Conservation (phyloP, 1,140 invertebrate species). For the Drosophila repletoides region DNA sequence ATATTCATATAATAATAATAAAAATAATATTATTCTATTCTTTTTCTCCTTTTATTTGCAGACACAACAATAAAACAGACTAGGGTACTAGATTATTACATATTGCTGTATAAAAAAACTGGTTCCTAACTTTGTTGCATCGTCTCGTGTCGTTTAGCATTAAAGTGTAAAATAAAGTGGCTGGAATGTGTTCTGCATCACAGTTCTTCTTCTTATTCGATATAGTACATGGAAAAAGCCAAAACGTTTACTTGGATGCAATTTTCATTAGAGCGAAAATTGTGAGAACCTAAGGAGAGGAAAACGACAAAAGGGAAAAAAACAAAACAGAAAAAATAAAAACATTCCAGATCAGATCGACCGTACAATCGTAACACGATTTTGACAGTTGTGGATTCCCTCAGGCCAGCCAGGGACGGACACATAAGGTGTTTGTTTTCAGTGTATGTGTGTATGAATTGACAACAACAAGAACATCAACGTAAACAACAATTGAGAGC, state of each 20-base stretch:
- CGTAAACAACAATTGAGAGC: slow-evolving; percentile 25
- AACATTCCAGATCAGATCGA: slow-evolving; percentile 60
- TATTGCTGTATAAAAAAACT: background rate
- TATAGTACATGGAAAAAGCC: slow-evolving; percentile 47
- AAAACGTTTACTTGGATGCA: slow-evolving; percentile 62
- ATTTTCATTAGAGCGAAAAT: slow-evolving; percentile 72
- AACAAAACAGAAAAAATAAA: slow-evolving; percentile 8
- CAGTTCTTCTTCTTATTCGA: slow-evolving; percentile 19
- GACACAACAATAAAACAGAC: slow-evolving; percentile 32
- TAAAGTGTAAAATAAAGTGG: slow-evolving; percentile 53
- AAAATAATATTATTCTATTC: slow-evolving; percentile 33
- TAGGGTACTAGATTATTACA: slow-evolving; percentile 28
- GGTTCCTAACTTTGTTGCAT: slow-evolving; percentile 2
- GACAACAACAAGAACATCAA: slow-evolving; percentile 8
- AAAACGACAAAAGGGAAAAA: slow-evolving; percentile 14
- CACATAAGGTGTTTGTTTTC: background rate
- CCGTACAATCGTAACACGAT: slow-evolving; percentile 15
- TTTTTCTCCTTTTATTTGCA: slow-evolving; percentile 43
- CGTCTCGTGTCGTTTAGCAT: slow-evolving; percentile 17
- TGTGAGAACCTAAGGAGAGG: slow-evolving; percentile 32
- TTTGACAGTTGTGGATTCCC: slow-evolving; percentile 29
- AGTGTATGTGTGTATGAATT: slow-evolving; percentile 1
- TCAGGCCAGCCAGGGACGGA: background rate
- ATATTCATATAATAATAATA: slow-evolving; percentile 2
- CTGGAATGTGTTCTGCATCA: background rate